Evolutionary conservation across 2,888 invertebrate species (phyloP).

Genomic region (Tridacna gigas): DNA sequence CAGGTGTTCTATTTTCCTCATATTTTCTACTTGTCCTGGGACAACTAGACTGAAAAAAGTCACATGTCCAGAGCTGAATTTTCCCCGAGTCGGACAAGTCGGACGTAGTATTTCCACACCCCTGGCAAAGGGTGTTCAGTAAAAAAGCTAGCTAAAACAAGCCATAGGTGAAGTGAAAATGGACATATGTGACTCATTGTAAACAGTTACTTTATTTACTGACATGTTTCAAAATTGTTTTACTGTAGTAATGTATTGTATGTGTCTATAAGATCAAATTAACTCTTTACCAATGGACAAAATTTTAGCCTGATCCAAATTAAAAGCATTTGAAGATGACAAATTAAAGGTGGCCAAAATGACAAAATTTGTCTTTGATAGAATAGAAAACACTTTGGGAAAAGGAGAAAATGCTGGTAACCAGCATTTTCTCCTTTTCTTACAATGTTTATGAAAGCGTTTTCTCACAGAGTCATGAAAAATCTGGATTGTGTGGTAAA

Average conservation of each 20-base stretch:
- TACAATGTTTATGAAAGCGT: neutral
- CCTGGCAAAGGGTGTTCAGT: too few relatives aligned
- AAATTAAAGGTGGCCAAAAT: neutral
- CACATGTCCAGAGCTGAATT: too few relatives aligned
- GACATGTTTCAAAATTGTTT: neutral
- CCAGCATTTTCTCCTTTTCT: neutral
- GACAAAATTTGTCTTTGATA: neutral
- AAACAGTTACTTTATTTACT: neutral
- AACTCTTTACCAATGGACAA: too few relatives aligned
- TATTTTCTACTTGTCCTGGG: too few relatives aligned
- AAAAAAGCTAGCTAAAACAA: too few relatives aligned
- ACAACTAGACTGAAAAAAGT: too few relatives aligned
- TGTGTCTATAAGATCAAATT: neutral
- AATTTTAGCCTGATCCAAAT: neutral
- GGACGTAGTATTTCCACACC: too few relatives aligned
- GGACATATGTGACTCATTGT: neutral
- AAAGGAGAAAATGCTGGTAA: neutral
- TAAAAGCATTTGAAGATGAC: neutral
- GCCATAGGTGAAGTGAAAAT: too few relatives aligned
- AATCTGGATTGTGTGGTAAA: neutral
- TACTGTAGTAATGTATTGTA: neutral
- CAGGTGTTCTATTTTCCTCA: too few relatives aligned
- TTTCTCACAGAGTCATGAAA: neutral
- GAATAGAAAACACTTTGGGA: neutral
- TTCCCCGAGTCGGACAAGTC: too few relatives aligned